Conservation (phyloP, 2,113 vertebrate genomes). For the Aegypius monachus region DNA sequence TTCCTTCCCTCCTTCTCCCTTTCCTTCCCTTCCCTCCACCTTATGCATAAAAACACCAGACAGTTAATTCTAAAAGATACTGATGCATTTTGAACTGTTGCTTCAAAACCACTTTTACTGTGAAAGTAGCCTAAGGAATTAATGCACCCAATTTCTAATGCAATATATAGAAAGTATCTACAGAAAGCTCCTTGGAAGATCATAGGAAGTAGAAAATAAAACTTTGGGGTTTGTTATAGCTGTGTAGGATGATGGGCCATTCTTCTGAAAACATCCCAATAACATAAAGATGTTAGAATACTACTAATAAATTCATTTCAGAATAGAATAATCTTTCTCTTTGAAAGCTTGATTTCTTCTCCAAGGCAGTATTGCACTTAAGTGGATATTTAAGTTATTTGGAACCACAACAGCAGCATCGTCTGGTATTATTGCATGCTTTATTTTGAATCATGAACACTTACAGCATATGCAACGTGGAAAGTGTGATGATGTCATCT, state of each 20-base stretch:
- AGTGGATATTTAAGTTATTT: background rate
- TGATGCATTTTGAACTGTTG: background rate
- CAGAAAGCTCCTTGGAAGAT: background rate
- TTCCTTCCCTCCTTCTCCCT: background rate
- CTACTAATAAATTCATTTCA: background rate
- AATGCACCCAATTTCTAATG: background rate
- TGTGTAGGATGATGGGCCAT: background rate
- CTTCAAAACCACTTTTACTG: background rate
- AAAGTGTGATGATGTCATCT: background rate
- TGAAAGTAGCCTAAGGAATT: background rate
- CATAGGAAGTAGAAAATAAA: background rate
- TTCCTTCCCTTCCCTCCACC: background rate
- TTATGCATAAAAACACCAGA: background rate
- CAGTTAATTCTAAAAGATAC: background rate
- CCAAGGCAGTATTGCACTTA: background rate
- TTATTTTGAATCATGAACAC: background rate
- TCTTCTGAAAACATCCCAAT: constrained; percentile 4
- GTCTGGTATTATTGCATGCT: background rate
- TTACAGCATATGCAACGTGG: background rate
- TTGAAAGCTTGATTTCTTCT: constrained; percentile 14
- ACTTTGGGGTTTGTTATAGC: background rate
- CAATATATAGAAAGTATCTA: background rate
- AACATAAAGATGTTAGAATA: background rate
- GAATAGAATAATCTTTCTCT: background rate
- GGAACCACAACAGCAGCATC: background rate